Evolutionary conservation across 2,797 vertebrate genomes (phyloP).

Genomic region (Rhinichthys osculus): DNA sequence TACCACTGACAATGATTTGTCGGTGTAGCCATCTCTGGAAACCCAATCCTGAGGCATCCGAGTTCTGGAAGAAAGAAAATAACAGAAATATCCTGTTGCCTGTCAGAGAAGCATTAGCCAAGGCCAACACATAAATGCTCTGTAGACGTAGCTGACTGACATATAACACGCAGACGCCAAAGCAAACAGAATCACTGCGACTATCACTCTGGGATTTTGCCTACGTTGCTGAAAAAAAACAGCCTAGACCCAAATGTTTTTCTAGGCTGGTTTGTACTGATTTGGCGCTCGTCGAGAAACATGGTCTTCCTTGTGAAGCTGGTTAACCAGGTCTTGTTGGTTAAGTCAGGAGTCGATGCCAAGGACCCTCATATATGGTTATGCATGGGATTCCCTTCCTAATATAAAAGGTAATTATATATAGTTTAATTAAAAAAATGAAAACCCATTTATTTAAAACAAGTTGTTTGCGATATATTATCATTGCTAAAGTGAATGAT

Average conservation of each 20-base stretch:
- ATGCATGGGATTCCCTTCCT: background rate
- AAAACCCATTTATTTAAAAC: no score
- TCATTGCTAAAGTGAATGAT: background rate
- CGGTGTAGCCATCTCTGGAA: conserved; percentile 65
- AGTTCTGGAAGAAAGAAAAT: conserved; percentile 52
- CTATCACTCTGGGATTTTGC: conserved; percentile 35
- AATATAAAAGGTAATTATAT: background rate
- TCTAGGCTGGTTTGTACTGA: background rate
- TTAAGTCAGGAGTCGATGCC: background rate
- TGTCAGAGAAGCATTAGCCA: conserved; percentile 57
- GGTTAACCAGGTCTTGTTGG: background rate
- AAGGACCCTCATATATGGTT: background rate
- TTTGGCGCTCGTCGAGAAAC: background rate
- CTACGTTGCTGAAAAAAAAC: conserved; percentile 3
- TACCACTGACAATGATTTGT: conserved; percentile 64
- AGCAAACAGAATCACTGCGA: conserved; percentile 38
- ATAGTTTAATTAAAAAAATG: no score
- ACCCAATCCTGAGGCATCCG: conserved; percentile 66
- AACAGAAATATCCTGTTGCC: conserved; percentile 49
- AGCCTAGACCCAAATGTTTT: background rate
- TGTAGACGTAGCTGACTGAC: conserved; percentile 53
- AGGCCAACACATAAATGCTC: conserved; percentile 45
- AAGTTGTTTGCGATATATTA: background rate
- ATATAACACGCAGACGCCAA: conserved; percentile 30
- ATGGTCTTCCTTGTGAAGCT: background rate